A percentile compares a stretch with the other conserved stretches of the same genome.
phyloP scores from a whole-genome alignment of 2,797 vertebrate species.

The Remorina albescens region DNA sequence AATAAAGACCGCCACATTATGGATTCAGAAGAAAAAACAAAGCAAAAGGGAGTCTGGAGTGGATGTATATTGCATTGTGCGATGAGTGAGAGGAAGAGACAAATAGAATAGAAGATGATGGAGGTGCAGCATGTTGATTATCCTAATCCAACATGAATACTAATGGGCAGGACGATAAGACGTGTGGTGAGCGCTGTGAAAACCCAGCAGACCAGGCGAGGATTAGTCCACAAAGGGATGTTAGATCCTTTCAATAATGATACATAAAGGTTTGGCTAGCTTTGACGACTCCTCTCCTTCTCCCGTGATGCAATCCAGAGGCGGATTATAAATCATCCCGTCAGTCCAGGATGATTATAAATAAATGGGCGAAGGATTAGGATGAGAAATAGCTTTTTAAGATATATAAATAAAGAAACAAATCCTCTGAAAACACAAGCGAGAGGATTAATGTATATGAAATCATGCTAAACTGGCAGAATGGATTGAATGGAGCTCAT shows the following conservation, averaged over 20 bases:
- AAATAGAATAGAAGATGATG: slow-evolving; percentile 3
- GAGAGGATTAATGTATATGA: slow-evolving; percentile 14
- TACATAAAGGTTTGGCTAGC: not conserved
- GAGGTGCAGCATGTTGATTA: slow-evolving; percentile 36
- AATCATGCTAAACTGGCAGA: not conserved
- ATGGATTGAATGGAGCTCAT: not conserved
- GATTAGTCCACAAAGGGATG: slow-evolving; percentile 17
- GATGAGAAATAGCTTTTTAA: not conserved
- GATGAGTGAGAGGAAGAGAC: not conserved
- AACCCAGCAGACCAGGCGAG: not conserved
- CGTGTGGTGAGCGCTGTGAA: slow-evolving; percentile 14
- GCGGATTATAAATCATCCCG: too few species aligned
- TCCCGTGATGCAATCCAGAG: not conserved
- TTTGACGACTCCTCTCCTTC: too few species aligned
- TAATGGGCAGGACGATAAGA: slow-evolving; percentile 22
- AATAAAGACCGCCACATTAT: not conserved
- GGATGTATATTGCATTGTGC: slow-evolving; percentile 9
- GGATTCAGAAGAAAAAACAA: not conserved
- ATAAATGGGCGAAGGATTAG: not conserved
- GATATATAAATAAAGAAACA: not conserved
- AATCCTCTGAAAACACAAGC: not conserved
- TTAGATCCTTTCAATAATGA: not conserved
- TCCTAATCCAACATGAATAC: slow-evolving; percentile 30
- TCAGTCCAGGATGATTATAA: not conserved
- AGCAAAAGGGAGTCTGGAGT: not conserved